A percentile compares a stretch with the other conserved stretches of the same genome.
phyloP scores from a whole-genome alignment of 2,888 invertebrate genomes.

The Xestia xanthographa region DNA sequence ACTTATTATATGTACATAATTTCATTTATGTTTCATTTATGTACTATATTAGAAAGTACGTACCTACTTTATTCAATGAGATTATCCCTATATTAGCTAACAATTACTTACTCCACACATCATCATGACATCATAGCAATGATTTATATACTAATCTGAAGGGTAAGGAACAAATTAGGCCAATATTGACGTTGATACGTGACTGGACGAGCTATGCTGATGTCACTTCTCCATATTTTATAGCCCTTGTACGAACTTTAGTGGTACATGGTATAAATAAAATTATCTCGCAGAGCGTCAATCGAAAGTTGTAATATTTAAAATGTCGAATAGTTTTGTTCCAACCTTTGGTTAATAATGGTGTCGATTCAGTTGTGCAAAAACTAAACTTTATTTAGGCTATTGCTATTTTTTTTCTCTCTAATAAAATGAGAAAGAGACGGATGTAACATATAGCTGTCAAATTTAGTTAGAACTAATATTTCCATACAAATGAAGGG shows the following conservation, averaged over 20 bases:
- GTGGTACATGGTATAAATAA: slow-evolving; percentile 3
- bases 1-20: no score
- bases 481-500: no score
- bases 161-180: slow-evolving; percentile 34
- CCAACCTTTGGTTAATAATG: no score
- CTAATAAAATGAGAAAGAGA: no score
- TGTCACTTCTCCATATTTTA: slow-evolving; percentile 33
- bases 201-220: slow-evolving; percentile 37
- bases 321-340: not conserved
- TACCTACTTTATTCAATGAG: not conserved
- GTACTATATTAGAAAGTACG: no score
- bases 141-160: slow-evolving; percentile 45
- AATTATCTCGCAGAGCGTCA: not conserved
- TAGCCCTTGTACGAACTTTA: slow-evolving; percentile 32
- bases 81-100: not conserved
- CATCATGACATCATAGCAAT: slow-evolving; percentile 30
- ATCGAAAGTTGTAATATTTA: not conserved
- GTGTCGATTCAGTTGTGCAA: no score
- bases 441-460: no score
- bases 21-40: no score
- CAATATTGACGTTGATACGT: slow-evolving; percentile 53
- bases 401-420: no score
- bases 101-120: not conserved
- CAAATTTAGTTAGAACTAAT: no score
- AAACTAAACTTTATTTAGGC: no score